A percentile compares a stretch with the other conserved stretches of the same genome.
phyloP scores from a whole-genome alignment of 2,888 invertebrate species.

The Nasonovia ribisnigri region DNA sequence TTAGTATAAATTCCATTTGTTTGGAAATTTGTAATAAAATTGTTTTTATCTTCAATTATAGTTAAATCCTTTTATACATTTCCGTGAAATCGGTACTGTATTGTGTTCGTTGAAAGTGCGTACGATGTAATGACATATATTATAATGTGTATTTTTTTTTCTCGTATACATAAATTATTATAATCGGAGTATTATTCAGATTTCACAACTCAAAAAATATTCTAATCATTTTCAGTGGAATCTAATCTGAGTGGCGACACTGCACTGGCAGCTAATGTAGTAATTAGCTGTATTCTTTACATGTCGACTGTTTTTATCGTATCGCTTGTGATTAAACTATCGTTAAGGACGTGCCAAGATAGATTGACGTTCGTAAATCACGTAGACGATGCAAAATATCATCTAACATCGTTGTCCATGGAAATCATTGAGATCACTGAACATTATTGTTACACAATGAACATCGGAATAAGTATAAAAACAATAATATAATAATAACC shows the following conservation, averaged over 20 bases:
- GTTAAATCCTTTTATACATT: not conserved
- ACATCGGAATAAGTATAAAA: constrained; percentile 38
- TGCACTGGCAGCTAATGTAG: not conserved
- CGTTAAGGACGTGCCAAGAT: constrained; percentile 1
- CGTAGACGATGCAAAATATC: constrained; percentile 25
- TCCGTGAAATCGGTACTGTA: not conserved
- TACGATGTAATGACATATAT: not conserved
- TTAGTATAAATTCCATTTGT: not conserved
- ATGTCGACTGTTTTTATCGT: constrained; percentile 2
- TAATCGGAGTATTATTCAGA: not conserved
- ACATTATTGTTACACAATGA: constrained; percentile 58
- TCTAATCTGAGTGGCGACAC: not conserved
- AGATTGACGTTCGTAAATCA: constrained; percentile 11
- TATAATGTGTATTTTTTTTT: not conserved
- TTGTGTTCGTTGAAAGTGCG: constrained; percentile 1
- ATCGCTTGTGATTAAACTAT: constrained; percentile 34
- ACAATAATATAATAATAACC: not conserved
- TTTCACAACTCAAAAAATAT: constrained; percentile 6
- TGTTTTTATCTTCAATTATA: not conserved
- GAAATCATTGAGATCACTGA: constrained; percentile 55
- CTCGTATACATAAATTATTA: not conserved
- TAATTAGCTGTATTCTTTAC: constrained; percentile 38
- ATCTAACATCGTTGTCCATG: constrained; percentile 29
- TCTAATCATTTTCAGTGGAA: constrained; percentile 30
- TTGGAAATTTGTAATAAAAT: not conserved